Conservation (phyloP, 2,888 invertebrate genomes). For the Nephrotoma appendiculata region DNA sequence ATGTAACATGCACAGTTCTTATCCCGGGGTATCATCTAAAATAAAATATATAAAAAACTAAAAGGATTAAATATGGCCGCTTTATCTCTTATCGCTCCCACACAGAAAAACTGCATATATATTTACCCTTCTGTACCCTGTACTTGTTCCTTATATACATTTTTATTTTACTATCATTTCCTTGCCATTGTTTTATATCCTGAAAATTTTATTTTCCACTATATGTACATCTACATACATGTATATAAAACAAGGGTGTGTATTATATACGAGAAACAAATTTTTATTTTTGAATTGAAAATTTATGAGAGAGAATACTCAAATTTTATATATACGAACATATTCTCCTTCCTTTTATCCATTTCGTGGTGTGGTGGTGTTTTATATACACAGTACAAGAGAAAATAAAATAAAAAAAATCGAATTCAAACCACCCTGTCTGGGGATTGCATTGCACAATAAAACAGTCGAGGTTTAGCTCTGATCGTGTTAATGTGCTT, state of each 20-base stretch:
- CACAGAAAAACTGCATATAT: not conserved
- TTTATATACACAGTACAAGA: not conserved
- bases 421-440: not conserved
- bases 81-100: not conserved
- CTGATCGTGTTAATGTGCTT: slow-evolving; percentile 3
- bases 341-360: not conserved
- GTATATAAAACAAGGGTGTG: not conserved
- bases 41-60: not conserved
- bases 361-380: not conserved
- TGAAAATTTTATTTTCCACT: not conserved
- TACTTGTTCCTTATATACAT: not conserved
- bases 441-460: slow-evolving; percentile 5
- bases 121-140: too few relatives aligned
- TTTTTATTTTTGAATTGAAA: not conserved
- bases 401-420: not conserved
- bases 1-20: not conserved
- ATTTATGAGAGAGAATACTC: not conserved
- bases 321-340: not conserved
- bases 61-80: not conserved
- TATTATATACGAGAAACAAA: not conserved
- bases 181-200: not conserved
- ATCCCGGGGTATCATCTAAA: not conserved
- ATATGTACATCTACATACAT: not conserved
- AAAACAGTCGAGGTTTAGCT: slow-evolving; percentile 5
- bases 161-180: not conserved